Base-by-base conservation (phyloP, 2,888 invertebrate genomes). In the Geotrupes spiniger region DNA sequence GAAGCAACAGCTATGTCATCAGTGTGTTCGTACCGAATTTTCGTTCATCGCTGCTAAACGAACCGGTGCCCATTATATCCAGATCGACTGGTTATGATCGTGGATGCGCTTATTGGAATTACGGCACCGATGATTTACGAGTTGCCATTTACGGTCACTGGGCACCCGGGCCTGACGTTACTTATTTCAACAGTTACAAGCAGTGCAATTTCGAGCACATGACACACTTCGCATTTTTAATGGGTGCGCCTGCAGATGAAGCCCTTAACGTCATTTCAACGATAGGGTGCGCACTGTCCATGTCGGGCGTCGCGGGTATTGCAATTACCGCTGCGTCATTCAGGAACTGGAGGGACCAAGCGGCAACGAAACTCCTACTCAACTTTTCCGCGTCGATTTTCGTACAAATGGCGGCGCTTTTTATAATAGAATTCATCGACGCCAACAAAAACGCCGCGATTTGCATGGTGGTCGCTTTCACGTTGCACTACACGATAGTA, bases 401-500 rank as follows among this genome's bases (percentile, higher is more conserved):
- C 1, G 42, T 77, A 1, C 61, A 78, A 42, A 70, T 73, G 4
- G 53, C 78, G 2, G 61, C 74, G 17, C 17, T 49, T 8, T 25
- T 36, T 10, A 11, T 8, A 10, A 11, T 11, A 10, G 12, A 11
- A 2, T 29, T 29, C 12, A 11, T 29, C 10, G 12, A 29, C 4
- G 4, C 10, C 29, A 58, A 62, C 5, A 65, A 69, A 26, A 69
- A 72, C 33, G 67, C 66, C 29, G 59, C 74, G 0, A 49, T 69
- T 1, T 85, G 85, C 59, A 72, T 79, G 63, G 57, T 77, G 5
- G 68, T 78, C 1, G 83, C 83, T 1, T 75, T 80, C 1, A 56
- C 74, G 3, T 61, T 84, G 8, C 84, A 84, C 62, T 84, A 84
- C 63, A 77, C 81, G 14, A 75, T 82, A 14, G 62, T 84, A 9